Evolutionary conservation across 1,140 invertebrate genomes (phyloP), one percentile per base, ranked within the genome.

Genomic region (Cecropterus lyciades): DNA sequence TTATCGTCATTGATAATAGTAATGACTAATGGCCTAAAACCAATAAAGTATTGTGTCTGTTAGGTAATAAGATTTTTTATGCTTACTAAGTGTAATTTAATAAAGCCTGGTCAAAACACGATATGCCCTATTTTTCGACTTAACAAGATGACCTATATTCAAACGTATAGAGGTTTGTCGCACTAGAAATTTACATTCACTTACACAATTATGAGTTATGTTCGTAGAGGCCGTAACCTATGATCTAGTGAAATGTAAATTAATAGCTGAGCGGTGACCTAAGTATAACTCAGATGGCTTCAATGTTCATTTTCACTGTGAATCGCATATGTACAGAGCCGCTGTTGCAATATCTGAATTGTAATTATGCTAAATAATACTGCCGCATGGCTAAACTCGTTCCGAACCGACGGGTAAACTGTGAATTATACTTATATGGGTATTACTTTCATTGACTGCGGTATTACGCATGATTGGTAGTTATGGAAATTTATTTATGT

Each of bases 281-380:
- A 37, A 37, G 33, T 37, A n/a, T 37, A 37, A 37, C 30, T 33
- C 33, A 10, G 7, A 8, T 1, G 33, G 10, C 30, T 33, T 3
- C 33, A 0, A 1, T 37, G 33, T 37, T 11, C 9, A 37, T 37
- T 37, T 33, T 33, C 30, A 33, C 9, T 33, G 1, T n/a, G 10
- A 37, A 37, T 37, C 11, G 33, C 0, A 11, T 7, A n/a, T 33
- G 30, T 7, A 33, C 0, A 10, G 10, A 37, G 33, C 33, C n/a
- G 7, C 7, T 37, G 7, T 11, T 11, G n/a, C 33, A 37, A 37
- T 37, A 37, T 37, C 33, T 1, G 33, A 3, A 37, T 37, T 11
- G 33, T 40, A 30, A 33, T 66, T 27, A 30, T 60, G 30, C 37
- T 49, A 52, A 42, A 30, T 43, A 52, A 68, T 64, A 49, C 49